These are phyloP conservation scores for Hippocampus abdominalis DNA, from an alignment of 2,113 vertebrate species.

Conservation along the genomic window DNA sequence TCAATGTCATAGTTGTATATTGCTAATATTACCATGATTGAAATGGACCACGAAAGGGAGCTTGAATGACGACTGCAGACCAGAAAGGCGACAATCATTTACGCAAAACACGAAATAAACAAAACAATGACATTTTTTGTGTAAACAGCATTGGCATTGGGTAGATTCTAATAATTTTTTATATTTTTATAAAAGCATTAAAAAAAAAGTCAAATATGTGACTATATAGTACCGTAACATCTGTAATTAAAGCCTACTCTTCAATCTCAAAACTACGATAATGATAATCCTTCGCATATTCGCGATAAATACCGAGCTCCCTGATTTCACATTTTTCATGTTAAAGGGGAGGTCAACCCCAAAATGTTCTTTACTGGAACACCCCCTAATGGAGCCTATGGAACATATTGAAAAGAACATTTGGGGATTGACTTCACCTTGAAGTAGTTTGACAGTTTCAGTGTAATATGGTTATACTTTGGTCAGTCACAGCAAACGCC, in stretches of 20 bases:
- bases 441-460: constrained; percentile 49
- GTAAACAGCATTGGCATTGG: neutral
- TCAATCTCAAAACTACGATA: neutral
- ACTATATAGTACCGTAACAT: constrained; percentile 19
- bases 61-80: neutral
- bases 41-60: neutral
- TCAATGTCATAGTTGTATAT: neutral
- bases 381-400: too few species aligned
- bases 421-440: neutral
- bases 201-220: constrained; percentile 16
- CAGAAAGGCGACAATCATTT: constrained; percentile 12
- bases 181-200: neutral
- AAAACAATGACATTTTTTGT: constrained; percentile 2
- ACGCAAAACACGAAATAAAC: constrained; percentile 4
- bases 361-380: too few species aligned
- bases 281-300: neutral
- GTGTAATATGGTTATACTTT: constrained; percentile 73
- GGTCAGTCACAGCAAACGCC: constrained; percentile 82
- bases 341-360: too few species aligned
- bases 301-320: neutral
- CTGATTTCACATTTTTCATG: neutral
- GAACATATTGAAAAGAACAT: too few species aligned
- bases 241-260: neutral
- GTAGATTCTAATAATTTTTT: neutral
- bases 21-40: neutral